A percentile compares a stretch with the other conserved stretches of the same genome.
Conservation (phyloP, 2,888 invertebrate species). For the Xanthia icteritia region DNA sequence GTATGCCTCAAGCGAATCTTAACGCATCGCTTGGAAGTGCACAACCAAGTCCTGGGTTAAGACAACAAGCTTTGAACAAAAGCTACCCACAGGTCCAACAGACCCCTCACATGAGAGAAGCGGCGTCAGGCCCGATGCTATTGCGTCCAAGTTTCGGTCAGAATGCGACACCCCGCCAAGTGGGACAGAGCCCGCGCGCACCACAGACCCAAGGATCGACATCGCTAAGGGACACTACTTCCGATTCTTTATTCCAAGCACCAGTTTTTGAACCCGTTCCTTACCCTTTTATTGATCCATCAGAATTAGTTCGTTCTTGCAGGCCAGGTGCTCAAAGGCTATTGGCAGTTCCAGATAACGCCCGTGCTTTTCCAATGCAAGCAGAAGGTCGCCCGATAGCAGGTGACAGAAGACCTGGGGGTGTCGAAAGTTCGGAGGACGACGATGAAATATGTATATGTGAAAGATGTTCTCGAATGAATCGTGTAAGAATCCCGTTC, state of each 20-base stretch:
- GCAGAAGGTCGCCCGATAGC: neutral
- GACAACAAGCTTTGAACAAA: conserved; percentile 1
- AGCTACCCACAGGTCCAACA: conserved; percentile 7
- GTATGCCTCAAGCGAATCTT: conserved; percentile 1
- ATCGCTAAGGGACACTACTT: conserved; percentile 1
- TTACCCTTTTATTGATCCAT: conserved; percentile 17
- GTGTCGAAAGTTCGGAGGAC: conserved; percentile 21
- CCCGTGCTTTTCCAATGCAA: neutral
- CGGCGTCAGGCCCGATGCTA: conserved; percentile 17
- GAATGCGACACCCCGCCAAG: conserved; percentile 44
- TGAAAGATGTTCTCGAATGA: conserved; percentile 19
- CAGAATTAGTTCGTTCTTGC: neutral
- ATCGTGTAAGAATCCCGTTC: conserved; percentile 21
- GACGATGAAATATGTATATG: conserved; percentile 48
- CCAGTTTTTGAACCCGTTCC: conserved; percentile 33
- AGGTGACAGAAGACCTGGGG: neutral
- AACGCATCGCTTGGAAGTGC: conserved; percentile 13
- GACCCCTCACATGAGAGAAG: neutral
- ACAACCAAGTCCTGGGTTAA: neutral
- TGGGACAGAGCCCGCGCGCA: conserved; percentile 19
- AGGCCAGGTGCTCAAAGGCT: neutral
- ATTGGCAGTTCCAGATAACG: neutral
- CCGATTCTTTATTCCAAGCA: conserved; percentile 46
- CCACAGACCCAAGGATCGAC: neutral
- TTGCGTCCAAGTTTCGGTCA: conserved; percentile 23